Conservation (phyloP, 2,888 invertebrate species). For the Augiades crinisus region DNA sequence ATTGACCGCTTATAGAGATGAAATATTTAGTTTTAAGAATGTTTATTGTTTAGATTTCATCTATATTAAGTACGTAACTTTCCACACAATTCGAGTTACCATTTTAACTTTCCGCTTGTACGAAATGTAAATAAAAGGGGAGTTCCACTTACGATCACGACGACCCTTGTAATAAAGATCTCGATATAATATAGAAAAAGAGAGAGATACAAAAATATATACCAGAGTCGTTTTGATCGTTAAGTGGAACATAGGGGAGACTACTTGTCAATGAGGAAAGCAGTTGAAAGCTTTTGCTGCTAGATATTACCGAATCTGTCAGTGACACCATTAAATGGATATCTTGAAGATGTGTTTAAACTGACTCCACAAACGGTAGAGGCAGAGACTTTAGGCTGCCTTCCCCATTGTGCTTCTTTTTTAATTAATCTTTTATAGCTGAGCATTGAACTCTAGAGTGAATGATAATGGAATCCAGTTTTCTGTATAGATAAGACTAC, state of each 20-base stretch:
- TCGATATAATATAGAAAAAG: not conserved
- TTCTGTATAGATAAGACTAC: conserved; percentile 32
- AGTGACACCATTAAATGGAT: too few species aligned
- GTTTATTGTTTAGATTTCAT: conserved; percentile 34
- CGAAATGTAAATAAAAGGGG: conserved; percentile 62
- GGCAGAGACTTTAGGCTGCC: too few species aligned
- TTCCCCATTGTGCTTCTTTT: conserved; percentile 37
- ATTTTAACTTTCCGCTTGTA: conserved; percentile 59
- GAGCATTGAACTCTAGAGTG: conserved; percentile 22
- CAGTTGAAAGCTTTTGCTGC: too few species aligned
- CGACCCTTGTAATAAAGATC: not conserved
- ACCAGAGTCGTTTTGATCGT: conserved; percentile 5
- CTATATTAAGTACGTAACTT: conserved; percentile 49
- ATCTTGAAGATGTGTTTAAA: too few species aligned
- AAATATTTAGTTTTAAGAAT: conserved; percentile 47
- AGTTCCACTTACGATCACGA: conserved; percentile 32
- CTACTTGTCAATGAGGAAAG: not conserved
- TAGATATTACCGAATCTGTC: too few species aligned
- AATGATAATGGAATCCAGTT: conserved; percentile 29
- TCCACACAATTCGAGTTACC: conserved; percentile 74
- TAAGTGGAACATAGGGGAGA: not conserved
- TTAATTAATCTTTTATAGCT: conserved; percentile 26
- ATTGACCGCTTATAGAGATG: conserved; percentile 51
- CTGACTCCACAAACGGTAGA: too few species aligned
- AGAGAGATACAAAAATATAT: not conserved